These are phyloP conservation scores for Polydrusus tereticollis DNA, from an alignment of 2,888 invertebrate species.

Conservation along the genomic window DNA sequence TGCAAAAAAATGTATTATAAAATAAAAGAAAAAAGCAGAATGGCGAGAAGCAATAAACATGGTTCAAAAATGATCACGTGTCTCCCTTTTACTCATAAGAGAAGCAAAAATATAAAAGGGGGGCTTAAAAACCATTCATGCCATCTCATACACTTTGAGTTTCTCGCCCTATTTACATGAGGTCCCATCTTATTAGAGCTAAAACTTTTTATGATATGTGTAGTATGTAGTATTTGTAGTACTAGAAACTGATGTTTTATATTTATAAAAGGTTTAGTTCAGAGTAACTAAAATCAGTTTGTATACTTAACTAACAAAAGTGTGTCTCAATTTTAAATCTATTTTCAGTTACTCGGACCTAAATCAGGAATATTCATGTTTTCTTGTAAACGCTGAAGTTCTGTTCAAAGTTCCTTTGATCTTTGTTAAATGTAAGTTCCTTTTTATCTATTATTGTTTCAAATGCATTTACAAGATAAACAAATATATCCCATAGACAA, in stretches of 20 bases:
- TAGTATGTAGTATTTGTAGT: not conserved
- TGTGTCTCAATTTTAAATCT: too few relatives aligned
- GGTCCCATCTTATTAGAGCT: conserved; percentile 9
- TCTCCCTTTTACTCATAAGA: not conserved
- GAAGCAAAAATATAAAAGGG: not conserved
- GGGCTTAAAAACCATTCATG: conserved; percentile 7
- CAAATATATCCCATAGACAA: not conserved
- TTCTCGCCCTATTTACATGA: conserved; percentile 26
- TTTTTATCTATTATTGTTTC: too few relatives aligned
- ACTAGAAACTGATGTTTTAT: not conserved
- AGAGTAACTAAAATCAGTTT: not conserved
- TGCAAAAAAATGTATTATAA: conserved; percentile 35
- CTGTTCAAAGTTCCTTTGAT: too few relatives aligned
- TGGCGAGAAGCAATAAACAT: not conserved
- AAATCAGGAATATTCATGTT: too few relatives aligned
- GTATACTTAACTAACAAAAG: not conserved
- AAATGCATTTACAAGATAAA: not conserved
- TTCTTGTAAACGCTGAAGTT: too few relatives aligned
- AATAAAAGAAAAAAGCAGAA: conserved; percentile 10
- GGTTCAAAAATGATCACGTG: not conserved
- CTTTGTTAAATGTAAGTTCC: too few relatives aligned
- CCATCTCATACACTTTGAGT: not conserved
- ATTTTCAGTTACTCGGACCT: too few relatives aligned
- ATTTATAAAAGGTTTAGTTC: not conserved
- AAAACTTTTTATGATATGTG: not conserved